phyloP scores from a whole-genome alignment of 2,113 vertebrate genomes.

The Pseudonaja textilis region DNA sequence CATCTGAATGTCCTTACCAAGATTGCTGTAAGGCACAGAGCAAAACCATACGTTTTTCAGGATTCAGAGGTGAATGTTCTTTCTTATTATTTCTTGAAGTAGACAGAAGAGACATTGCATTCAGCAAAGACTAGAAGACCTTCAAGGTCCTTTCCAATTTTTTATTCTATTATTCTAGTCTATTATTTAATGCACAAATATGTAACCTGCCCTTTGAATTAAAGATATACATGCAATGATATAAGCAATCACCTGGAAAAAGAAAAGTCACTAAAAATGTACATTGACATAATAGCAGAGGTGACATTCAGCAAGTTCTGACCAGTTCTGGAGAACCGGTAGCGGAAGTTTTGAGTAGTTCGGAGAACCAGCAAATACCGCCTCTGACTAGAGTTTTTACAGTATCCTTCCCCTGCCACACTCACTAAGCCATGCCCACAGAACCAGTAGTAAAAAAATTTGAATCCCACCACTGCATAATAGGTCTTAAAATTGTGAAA shows the following conservation, averaged over 20 bases:
- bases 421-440: no score
- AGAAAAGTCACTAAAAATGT: background rate
- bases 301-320: no score
- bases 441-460: no score
- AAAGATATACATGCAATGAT: background rate
- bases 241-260: background rate
- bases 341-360: no score
- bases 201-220: background rate
- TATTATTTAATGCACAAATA: background rate
- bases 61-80: background rate
- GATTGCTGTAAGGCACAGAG: background rate
- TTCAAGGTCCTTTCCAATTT: background rate
- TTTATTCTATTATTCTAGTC: background rate
- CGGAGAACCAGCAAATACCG: no score
- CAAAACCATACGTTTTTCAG: background rate
- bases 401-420: no score
- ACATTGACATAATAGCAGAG: background rate
- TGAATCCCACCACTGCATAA: background rate
- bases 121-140: background rate
- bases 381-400: no score
- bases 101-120: background rate
- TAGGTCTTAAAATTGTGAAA: background rate
- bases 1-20: background rate
- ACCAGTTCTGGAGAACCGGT: no score
- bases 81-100: background rate